Evolutionary conservation across 2,888 invertebrate genomes (phyloP).

Genomic region (Coenonympha arcania): DNA sequence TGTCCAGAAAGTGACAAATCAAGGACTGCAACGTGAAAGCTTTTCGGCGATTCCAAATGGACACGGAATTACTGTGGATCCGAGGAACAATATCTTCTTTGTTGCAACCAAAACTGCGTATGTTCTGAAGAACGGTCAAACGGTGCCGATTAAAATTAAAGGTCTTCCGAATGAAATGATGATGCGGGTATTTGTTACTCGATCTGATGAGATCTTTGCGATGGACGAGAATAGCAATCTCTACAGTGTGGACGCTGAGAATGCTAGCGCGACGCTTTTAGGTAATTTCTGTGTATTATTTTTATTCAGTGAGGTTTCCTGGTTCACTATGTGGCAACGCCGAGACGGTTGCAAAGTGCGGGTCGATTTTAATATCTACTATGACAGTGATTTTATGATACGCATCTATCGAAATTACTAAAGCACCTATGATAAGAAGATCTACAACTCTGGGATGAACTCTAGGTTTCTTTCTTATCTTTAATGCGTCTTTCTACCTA

Average conservation of each 20-base stretch:
- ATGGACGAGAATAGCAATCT: slow-evolving; percentile 64
- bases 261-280: slow-evolving; percentile 45
- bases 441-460: no score
- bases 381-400: no score
- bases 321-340: no score
- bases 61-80: slow-evolving; percentile 58
- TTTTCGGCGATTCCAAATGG: slow-evolving; percentile 59
- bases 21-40: slow-evolving; percentile 50
- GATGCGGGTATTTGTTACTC: slow-evolving; percentile 57
- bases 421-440: no score
- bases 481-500: no score
- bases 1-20: slow-evolving; percentile 54
- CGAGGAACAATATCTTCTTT: slow-evolving; percentile 60
- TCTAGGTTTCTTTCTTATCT: no score
- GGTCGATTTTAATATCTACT: no score
- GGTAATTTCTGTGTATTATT: slow-evolving; percentile 31
- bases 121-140: slow-evolving; percentile 46
- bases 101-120: slow-evolving; percentile 60
- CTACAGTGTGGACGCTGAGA: slow-evolving; percentile 49
- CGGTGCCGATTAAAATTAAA: slow-evolving; percentile 56
- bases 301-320: no score
- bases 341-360: no score
- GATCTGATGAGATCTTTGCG: slow-evolving; percentile 55
- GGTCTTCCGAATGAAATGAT: slow-evolving; percentile 56
- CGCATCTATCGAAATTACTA: no score